phyloP scores from a whole-genome alignment of 2,797 vertebrate species.

The Epinephelus coioides region DNA sequence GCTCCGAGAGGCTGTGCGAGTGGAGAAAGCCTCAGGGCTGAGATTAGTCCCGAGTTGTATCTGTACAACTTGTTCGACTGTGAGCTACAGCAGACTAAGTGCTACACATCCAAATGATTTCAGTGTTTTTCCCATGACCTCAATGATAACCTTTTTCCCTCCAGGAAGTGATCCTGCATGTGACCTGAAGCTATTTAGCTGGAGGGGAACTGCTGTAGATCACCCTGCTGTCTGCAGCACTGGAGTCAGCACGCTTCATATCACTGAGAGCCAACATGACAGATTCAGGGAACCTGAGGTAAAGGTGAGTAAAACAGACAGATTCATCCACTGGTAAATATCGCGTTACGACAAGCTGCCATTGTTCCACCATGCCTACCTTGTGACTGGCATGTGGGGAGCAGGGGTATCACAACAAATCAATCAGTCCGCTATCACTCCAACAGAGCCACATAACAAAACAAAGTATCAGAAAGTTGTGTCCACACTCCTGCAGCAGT shows the following conservation, averaged over 20 bases:
- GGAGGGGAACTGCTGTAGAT: slow-evolving; percentile 17
- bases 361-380: not conserved
- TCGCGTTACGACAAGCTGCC: slow-evolving; percentile 15
- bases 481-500: slow-evolving; percentile 33
- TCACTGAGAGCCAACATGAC: slow-evolving; percentile 36
- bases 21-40: slow-evolving; percentile 26
- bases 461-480: slow-evolving; percentile 27
- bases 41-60: slow-evolving; percentile 9
- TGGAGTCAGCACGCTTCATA: slow-evolving; percentile 22
- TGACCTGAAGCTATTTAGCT: slow-evolving; percentile 16
- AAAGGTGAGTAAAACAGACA: slow-evolving; percentile 40
- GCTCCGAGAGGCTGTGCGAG: not conserved
- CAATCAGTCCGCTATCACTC: slow-evolving; percentile 41
- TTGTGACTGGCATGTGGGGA: slow-evolving; percentile 37
- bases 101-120: slow-evolving; percentile 33
- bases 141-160: slow-evolving; percentile 29
- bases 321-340: slow-evolving; percentile 31
- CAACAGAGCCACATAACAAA: slow-evolving; percentile 36
- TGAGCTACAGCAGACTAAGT: slow-evolving; percentile 3
- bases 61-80: not conserved
- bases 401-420: slow-evolving; percentile 44
- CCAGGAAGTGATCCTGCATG: not conserved
- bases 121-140: slow-evolving; percentile 36
- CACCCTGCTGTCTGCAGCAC: slow-evolving; percentile 13
- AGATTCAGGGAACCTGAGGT: slow-evolving; percentile 27